Percentiles rank a stretch among this genome's conserved stretches.
Evolutionary conservation across 2,797 vertebrate species (phyloP).

Genomic region (Cryptoprocta ferox): DNA sequence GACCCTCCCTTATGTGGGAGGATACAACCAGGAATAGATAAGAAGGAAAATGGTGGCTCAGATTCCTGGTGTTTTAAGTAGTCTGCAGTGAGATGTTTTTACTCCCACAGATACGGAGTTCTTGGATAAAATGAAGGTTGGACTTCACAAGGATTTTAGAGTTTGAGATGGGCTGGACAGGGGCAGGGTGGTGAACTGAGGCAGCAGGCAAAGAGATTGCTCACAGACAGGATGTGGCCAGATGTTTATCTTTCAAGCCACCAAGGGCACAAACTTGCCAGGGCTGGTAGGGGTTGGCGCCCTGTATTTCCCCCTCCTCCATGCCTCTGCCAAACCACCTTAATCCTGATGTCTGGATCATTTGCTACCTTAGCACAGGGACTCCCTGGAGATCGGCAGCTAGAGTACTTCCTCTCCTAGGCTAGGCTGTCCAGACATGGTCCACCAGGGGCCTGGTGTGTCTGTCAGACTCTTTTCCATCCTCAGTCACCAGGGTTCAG

Average conservation of each 20-base stretch:
- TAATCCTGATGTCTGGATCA: slow-evolving; percentile 44
- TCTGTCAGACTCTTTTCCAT: slow-evolving; percentile 60
- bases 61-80: background rate
- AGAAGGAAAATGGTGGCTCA: background rate
- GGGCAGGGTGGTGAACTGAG: slow-evolving; percentile 49
- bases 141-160: background rate
- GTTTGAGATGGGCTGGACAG: background rate
- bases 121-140: background rate
- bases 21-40: background rate
- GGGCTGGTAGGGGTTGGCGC: slow-evolving; percentile 32
- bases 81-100: background rate
- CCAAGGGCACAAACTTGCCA: slow-evolving; percentile 51
- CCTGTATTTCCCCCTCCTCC: background rate
- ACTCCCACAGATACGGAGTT: background rate
- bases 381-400: slow-evolving; percentile 45
- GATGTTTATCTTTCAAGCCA: slow-evolving; percentile 74
- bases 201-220: slow-evolving; percentile 28
- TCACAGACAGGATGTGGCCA: slow-evolving; percentile 53
- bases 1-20: background rate
- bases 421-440: slow-evolving; percentile 65
- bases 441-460: background rate
- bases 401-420: slow-evolving; percentile 46
- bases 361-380: background rate
- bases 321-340: slow-evolving; percentile 74
- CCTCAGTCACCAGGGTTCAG: slow-evolving; percentile 11